phyloP scores from a whole-genome alignment of 2,888 invertebrate species.

The Ornithoptera priamus region DNA sequence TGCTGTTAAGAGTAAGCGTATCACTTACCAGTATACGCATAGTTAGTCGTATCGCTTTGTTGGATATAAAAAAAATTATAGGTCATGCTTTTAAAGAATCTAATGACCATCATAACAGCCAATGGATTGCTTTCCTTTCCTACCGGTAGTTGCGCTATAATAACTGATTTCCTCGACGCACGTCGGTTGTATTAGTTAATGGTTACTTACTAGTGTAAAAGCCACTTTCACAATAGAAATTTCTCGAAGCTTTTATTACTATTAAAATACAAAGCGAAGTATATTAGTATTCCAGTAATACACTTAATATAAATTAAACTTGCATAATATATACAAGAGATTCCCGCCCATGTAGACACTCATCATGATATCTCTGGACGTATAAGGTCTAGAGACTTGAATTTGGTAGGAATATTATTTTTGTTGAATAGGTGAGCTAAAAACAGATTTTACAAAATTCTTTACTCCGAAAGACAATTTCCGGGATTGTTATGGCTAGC shows the following conservation, averaged over 20 bases:
- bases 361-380: no score
- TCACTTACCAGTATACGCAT: no score
- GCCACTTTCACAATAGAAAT: slow-evolving; percentile 2
- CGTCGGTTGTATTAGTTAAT: background rate
- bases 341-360: no score
- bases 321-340: background rate
- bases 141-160: background rate
- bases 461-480: no score
- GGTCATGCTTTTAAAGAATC: background rate
- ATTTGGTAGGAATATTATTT: no score
- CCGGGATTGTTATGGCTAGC: no score
- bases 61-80: no score
- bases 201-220: background rate
- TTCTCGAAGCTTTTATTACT: background rate
- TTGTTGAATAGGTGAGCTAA: no score
- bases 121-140: background rate
- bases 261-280: background rate
- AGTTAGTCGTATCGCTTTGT: no score
- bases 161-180: background rate
- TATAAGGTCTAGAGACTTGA: no score
- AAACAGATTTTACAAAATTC: no score
- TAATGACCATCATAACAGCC: background rate
- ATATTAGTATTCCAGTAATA: background rate
- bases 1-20: no score
- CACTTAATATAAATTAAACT: background rate